Evolutionary conservation across 2,797 vertebrate species (phyloP).

Genomic region (Borostomias antarcticus): DNA sequence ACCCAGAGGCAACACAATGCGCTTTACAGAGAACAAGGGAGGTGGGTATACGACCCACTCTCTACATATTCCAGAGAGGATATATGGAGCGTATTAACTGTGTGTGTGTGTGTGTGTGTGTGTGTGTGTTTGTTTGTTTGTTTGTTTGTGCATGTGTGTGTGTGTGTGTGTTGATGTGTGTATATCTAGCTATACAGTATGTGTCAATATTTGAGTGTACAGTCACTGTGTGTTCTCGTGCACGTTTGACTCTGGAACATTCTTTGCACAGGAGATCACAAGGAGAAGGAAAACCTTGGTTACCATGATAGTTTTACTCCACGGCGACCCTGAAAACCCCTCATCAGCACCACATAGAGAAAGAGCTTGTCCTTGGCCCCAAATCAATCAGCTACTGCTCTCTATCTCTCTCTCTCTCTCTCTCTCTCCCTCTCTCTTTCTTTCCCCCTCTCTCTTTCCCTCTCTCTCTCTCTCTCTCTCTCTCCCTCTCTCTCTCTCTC

Average conservation of each 20-base stretch:
- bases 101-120: no score
- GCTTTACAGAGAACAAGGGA: no score
- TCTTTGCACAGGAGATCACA: conserved; percentile 77
- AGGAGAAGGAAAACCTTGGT: conserved; percentile 43
- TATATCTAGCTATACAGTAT: no score
- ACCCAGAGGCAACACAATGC: no score
- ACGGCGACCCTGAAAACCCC: conserved; percentile 12
- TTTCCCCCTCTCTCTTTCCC: neutral
- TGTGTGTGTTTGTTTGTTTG: no score
- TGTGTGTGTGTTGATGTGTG: no score
- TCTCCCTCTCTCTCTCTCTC: conserved; percentile 16
- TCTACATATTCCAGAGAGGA: no score
- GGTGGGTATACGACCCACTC: no score
- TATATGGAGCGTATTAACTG: no score
- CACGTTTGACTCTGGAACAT: neutral
- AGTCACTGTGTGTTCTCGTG: neutral
- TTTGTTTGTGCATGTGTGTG: no score
- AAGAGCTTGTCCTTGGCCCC: neutral
- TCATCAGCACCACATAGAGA: neutral
- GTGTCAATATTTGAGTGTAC: no score
- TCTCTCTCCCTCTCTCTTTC: conserved; percentile 3
- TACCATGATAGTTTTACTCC: no score
- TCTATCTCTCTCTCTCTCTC: conserved; percentile 9
- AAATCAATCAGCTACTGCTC: conserved; percentile 9
- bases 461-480: conserved; percentile 2